phyloP scores from a whole-genome alignment of 2,888 invertebrate species.

The Periphyllus acericola region DNA sequence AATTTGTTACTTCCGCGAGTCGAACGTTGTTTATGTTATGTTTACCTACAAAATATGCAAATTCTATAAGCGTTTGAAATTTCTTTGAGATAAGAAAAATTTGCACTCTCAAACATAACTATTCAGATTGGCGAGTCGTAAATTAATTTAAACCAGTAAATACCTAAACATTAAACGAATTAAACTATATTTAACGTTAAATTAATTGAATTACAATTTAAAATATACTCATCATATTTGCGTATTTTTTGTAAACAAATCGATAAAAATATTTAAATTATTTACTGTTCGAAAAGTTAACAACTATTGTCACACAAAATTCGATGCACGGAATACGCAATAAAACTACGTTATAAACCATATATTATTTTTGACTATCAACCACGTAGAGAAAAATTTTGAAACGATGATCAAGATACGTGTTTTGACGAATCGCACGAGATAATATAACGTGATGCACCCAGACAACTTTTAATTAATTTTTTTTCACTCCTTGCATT shows the following conservation, averaged over 20 bases:
- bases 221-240: too few relatives aligned
- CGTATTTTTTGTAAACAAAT: too few relatives aligned
- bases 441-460: too few relatives aligned
- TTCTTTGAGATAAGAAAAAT: not conserved
- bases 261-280: too few relatives aligned
- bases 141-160: not conserved
- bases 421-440: not conserved
- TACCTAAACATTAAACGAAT: not conserved
- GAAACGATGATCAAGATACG: not conserved
- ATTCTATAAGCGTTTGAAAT: not conserved
- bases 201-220: too few relatives aligned
- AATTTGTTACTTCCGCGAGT: not conserved
- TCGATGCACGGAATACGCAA: too few relatives aligned
- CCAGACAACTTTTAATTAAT: too few relatives aligned
- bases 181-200: not conserved
- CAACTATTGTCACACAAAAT: too few relatives aligned
- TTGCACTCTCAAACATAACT: not conserved
- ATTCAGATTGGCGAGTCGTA: not conserved
- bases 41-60: not conserved
- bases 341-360: not conserved
- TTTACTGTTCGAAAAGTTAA: too few relatives aligned
- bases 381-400: too few relatives aligned
- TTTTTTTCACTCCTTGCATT: too few relatives aligned
- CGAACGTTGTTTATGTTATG: not conserved
- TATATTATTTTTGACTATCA: not conserved